Evolutionary conservation across 2,113 vertebrate species (phyloP).

Genomic region (Rostratula benghalensis): DNA sequence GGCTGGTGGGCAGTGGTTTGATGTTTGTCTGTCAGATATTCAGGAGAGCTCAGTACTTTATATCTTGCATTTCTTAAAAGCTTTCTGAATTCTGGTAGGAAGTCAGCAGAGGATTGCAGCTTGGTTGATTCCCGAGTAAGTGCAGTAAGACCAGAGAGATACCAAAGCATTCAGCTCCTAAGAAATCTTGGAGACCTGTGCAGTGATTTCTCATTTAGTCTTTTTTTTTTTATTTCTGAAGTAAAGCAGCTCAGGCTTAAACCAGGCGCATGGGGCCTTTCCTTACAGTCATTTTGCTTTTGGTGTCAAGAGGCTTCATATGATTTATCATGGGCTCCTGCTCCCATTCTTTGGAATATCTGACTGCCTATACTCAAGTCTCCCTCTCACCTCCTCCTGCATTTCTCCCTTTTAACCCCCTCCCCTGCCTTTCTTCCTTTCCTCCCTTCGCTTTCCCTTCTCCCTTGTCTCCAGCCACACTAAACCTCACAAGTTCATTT

Average conservation of each 20-base stretch:
- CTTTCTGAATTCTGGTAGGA: background rate
- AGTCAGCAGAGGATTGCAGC: background rate
- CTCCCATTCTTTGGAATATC: conserved; percentile 62
- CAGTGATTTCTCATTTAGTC: background rate
- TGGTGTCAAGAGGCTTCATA: conserved; percentile 45
- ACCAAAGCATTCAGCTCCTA: background rate
- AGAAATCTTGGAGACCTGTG: background rate
- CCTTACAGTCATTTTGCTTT: conserved; percentile 49
- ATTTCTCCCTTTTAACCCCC: conserved; percentile 34
- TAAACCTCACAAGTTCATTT: conserved; percentile 11
- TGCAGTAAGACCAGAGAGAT: background rate
- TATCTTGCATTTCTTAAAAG: background rate
- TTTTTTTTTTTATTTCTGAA: conserved; percentile 10
- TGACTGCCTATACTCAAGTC: conserved; percentile 39
- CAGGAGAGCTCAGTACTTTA: background rate
- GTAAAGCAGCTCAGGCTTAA: conserved; percentile 10
- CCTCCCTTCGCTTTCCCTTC: background rate
- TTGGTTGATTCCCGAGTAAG: background rate
- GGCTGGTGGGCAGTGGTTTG: background rate
- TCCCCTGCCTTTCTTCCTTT: conserved; percentile 28
- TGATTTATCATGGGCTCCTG: conserved; percentile 49
- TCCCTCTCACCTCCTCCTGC: conserved; percentile 29
- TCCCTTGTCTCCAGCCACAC: conserved; percentile 29
- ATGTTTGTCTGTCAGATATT: background rate
- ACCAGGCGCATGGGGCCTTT: conserved; percentile 6